A percentile compares a stretch with the other conserved stretches of the same genome.
Evolutionary conservation across 2,797 vertebrate genomes (phyloP).

Genomic region (Platyrinchus mystaceus): DNA sequence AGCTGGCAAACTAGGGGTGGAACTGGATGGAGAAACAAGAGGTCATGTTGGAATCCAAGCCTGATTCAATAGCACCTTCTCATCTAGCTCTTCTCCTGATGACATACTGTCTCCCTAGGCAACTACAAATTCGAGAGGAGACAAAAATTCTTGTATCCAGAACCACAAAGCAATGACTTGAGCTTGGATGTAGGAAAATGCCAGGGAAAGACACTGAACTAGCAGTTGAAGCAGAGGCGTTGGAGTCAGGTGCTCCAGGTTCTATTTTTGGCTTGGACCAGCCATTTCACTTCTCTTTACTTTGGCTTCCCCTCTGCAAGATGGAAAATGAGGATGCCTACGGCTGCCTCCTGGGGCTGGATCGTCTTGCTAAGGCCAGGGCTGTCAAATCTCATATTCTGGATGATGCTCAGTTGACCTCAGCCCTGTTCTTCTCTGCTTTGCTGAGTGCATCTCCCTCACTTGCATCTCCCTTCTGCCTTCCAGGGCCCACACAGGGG

Average conservation of each 20-base stretch:
- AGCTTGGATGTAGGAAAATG: constrained; percentile 4
- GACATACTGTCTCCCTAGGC: not conserved
- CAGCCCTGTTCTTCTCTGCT: not conserved
- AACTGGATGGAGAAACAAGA: not conserved
- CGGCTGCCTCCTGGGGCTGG: not conserved
- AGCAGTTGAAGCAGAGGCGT: constrained; percentile 27
- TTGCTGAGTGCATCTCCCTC: not conserved
- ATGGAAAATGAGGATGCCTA: not conserved
- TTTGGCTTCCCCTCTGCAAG: not conserved
- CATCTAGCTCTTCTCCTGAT: not conserved
- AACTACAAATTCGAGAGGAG: not conserved
- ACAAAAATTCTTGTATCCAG: not conserved
- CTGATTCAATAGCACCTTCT: not conserved
- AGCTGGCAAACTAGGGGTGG: not conserved
- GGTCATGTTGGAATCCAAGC: not conserved
- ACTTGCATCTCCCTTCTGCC: not conserved
- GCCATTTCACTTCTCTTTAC: not conserved
- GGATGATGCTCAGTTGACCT: not conserved
- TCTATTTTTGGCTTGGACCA: constrained; percentile 36
- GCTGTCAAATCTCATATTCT: not conserved
- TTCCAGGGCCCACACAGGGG: accelerated
- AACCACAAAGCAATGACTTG: not conserved
- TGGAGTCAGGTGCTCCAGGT: not conserved
- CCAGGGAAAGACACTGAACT: not conserved
- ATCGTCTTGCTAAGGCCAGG: not conserved